Percentiles rank a stretch among this genome's conserved stretches.
Evolutionary conservation across 1,140 invertebrate genomes (phyloP).

Genomic region (Drosophila mauritiana): DNA sequence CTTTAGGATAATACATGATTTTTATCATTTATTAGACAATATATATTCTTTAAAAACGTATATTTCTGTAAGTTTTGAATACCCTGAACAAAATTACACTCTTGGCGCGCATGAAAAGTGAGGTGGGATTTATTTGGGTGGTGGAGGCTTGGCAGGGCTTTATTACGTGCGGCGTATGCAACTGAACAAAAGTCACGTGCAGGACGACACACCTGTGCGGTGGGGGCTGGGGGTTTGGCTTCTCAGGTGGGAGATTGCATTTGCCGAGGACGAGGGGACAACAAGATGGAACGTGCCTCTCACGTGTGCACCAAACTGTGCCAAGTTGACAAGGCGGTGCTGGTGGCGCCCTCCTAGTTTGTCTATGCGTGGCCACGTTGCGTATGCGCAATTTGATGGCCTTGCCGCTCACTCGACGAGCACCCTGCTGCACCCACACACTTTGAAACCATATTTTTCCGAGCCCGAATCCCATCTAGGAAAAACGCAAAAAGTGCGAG

Average conservation of each 20-base stretch:
- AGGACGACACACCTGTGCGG: conserved; percentile 33
- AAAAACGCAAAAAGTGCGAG: conserved; percentile 5
- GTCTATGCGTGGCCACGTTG: conserved; percentile 67
- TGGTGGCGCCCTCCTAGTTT: conserved; percentile 25
- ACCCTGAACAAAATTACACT: neutral
- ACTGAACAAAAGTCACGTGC: conserved; percentile 81
- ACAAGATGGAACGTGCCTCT: conserved; percentile 66
- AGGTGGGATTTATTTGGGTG: conserved; percentile 13
- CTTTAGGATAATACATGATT: no score
- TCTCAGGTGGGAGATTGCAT: conserved; percentile 42
- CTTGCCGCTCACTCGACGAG: conserved; percentile 25
- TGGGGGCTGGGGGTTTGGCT: neutral
- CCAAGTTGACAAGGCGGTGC: conserved; percentile 71
- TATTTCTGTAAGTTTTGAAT: no score
- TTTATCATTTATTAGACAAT: no score
- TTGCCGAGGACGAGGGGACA: conserved; percentile 11
- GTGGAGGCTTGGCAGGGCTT: conserved; percentile 40
- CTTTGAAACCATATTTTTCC: conserved; percentile 28
- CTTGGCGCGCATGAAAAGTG: conserved; percentile 23
- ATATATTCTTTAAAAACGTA: no score
- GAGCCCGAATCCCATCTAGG: conserved; percentile 23
- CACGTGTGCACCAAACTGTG: conserved; percentile 66
- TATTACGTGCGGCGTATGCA: conserved; percentile 77
- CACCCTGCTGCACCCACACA: neutral
- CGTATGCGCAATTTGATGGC: conserved; percentile 73